phyloP scores from a whole-genome alignment of 2,888 invertebrate species.

The Loripinus fragilis region DNA sequence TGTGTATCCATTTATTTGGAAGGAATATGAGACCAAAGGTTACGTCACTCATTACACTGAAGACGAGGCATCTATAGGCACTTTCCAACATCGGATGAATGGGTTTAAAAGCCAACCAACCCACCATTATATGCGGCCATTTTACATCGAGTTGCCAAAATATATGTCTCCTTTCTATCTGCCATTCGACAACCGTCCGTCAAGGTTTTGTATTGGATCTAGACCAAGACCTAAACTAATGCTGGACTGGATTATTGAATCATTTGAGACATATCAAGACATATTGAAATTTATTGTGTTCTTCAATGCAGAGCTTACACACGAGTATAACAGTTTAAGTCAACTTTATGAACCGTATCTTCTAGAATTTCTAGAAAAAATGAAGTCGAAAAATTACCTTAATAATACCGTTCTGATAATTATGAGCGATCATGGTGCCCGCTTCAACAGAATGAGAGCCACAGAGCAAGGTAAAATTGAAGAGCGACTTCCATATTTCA shows the following conservation, averaged over 20 bases:
- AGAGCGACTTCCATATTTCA: conserved; percentile 94
- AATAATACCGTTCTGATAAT: conserved; percentile 92
- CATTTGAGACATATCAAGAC: conserved; percentile 87
- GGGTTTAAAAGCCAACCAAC: conserved; percentile 93
- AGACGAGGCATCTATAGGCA: conserved; percentile 92
- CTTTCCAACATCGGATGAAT: conserved; percentile 94
- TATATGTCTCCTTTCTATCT: neutral
- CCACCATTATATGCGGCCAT: conserved; percentile 94
- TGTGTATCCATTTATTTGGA: conserved; percentile 91
- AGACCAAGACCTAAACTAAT: conserved; percentile 87
- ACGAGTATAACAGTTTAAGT: conserved; percentile 92
- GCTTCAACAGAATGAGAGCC: conserved; percentile 91
- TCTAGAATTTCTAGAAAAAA: conserved; percentile 84
- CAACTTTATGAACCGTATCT: conserved; percentile 91
- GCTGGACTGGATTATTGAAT: conserved; percentile 84
- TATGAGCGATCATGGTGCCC: conserved; percentile 95
- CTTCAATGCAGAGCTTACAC: conserved; percentile 94
- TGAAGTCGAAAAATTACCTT: conserved; percentile 86
- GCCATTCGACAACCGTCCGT: conserved; percentile 5
- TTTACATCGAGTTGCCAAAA: conserved; percentile 87
- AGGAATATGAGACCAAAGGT: conserved; percentile 86
- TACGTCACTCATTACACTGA: conserved; percentile 91
- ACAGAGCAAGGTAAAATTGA: conserved; percentile 96
- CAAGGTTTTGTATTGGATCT: conserved; percentile 87
- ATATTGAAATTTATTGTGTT: conserved; percentile 92